These are phyloP conservation scores for Aspidiotus rigidus DNA, from an alignment of 2,888 invertebrate species.

Conservation along the genomic window DNA sequence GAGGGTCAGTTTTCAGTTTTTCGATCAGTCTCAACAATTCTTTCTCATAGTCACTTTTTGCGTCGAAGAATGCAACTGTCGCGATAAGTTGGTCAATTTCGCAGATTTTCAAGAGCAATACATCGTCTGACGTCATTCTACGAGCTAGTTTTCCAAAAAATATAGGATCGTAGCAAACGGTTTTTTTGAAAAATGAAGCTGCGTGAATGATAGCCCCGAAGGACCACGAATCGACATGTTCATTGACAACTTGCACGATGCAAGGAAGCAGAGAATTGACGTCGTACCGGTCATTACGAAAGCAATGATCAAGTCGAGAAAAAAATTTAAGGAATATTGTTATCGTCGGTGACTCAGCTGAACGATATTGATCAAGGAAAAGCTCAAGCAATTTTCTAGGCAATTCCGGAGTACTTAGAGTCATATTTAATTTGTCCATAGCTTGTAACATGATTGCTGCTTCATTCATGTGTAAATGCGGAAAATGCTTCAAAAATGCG, in stretches of 20 bases:
- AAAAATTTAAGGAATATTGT: too few relatives aligned
- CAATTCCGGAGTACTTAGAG: background rate
- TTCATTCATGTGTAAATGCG: background rate
- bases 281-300: too few relatives aligned
- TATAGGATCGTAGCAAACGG: background rate
- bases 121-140: background rate
- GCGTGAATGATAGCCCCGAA: too few relatives aligned
- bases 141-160: background rate
- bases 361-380: background rate
- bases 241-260: background rate
- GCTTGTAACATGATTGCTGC: background rate
- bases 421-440: background rate
- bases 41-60: background rate
- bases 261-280: background rate
- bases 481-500: background rate
- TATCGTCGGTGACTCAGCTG: background rate
- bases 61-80: background rate
- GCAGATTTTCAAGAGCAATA: background rate
- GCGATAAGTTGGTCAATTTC: background rate
- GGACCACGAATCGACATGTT: too few relatives aligned
- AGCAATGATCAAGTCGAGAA: too few relatives aligned
- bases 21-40: background rate
- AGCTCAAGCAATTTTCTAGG: background rate
- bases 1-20: conserved; percentile 1
- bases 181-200: too few relatives aligned